Evolutionary conservation across 2,888 invertebrate genomes (phyloP), one percentile per base, ranked within the genome.

Genomic region (Sesia bembeciformis): DNA sequence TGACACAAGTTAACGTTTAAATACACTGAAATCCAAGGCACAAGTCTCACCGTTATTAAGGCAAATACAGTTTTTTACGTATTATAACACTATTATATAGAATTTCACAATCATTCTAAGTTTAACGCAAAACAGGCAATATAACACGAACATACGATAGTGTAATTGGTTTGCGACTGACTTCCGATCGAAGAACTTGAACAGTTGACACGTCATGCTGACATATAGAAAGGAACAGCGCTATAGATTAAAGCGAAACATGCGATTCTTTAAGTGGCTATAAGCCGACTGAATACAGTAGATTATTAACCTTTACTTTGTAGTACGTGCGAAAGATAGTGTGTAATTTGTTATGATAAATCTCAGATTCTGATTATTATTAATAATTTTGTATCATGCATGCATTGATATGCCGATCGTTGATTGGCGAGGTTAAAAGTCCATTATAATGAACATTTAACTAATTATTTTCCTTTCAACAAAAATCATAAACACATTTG

Each of bases 101-200:
- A 64, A 69, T 72, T 70, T 60, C 55, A 63, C 63, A 60, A 60
- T 65, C 8, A 40, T 8, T 52, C 40, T n/a, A 39, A n/a, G 72
- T 70, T 66, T 64, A 66, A 61, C 60, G 65, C 64, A 74, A 74
- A 66, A 65, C 65, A 71, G 70, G 61, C 72, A 77, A 76, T 72
- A 78, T 74, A 78, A 77, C 78, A 75, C 68, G 39, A 55, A 54
- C 70, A 67, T 62, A 70, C 75, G 67, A 76, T 70, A 62, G 69
- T 68, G 65, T 62, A 75, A 65, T 66, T 72, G 66, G 65, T 81
- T 76, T 75, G 86, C 80, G 69, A 88, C 87, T 87, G 85, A 88
- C 85, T 86, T 86, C 85, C 67, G 75, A 71, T 74, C 72, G 72
- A 71, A 65, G 67, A 59, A 56, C 58, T 63, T 67, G 65, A 61